Percentiles rank a stretch among this genome's conserved stretches.
Evolutionary conservation across 1,140 invertebrate genomes (phyloP).

Genomic region (Drosophila neocordata): DNA sequence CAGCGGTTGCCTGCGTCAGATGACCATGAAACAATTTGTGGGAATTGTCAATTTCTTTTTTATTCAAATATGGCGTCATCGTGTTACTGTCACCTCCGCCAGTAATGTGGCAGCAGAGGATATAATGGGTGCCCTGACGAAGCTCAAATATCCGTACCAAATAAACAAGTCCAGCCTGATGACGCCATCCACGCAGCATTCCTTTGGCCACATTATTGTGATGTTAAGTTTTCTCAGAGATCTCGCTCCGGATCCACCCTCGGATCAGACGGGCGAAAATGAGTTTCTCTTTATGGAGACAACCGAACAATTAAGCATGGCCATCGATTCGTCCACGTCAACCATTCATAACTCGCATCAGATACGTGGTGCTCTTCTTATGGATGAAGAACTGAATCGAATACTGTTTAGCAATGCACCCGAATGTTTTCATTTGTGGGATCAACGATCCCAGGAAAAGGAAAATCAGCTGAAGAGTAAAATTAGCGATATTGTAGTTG

Average conservation of each 20-base stretch:
- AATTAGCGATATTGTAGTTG: constrained; percentile 40
- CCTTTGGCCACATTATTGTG: constrained; percentile 76
- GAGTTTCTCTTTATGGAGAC: constrained; percentile 65
- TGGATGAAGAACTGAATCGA: constrained; percentile 47
- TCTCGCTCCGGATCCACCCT: constrained; percentile 45
- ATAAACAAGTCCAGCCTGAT: constrained; percentile 77
- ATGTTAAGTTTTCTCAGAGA: constrained; percentile 75
- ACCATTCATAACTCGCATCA: constrained; percentile 26
- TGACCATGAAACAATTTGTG: constrained; percentile 78
- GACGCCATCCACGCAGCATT: constrained; percentile 71
- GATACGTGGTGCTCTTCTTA: background rate
- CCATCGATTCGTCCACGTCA: constrained; percentile 42
- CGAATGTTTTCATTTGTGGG: constrained; percentile 57
- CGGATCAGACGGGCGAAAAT: constrained; percentile 1
- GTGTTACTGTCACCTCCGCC: constrained; percentile 45
- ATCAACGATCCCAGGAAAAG: constrained; percentile 46
- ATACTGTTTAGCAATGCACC: constrained; percentile 31
- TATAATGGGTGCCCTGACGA: constrained; percentile 61
- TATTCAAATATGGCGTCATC: constrained; percentile 56
- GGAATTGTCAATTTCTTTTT: constrained; percentile 68
- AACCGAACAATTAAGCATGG: constrained; percentile 43
- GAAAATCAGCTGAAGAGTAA: constrained; percentile 28
- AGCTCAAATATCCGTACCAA: constrained; percentile 70
- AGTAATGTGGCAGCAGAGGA: constrained; percentile 69
- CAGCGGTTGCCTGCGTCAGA: constrained; percentile 57